Base-by-base conservation (phyloP, 2,113 vertebrate species). In the Hydropotes inermis region DNA sequence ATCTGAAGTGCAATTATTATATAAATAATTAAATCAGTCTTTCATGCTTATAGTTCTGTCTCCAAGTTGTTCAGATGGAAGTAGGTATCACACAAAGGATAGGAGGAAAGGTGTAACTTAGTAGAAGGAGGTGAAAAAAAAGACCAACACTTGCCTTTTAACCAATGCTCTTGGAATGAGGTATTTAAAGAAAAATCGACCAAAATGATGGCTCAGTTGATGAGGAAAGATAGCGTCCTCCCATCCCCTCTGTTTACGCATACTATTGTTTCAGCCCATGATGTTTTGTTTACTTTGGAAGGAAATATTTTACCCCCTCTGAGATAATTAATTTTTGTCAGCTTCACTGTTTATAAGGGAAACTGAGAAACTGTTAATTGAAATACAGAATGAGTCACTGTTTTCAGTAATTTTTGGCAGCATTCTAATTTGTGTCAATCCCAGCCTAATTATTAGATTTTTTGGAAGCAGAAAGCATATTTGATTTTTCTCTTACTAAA, bases 301-400 rank as follows among this genome's bases (percentile, higher is more conserved):
- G 89, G 64, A 98, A 99, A 98, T 92, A 98, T 96, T 97, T 98
- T 98, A 74, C 92, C 97, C 98, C 94, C 60, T 98, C 94, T 97
- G 98, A 94, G 98, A 98, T 99, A 98, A 99, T 99, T 98, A 98
- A 98, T 98, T 99, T 99, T 98, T 99, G 98, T 99, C 98, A 99
- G 98, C 97, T 99, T 98, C 97, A 27, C 98, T 99, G 98, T 98
- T 99, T 99, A 98, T 97, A 98, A 89, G 97, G 98, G 98, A 99
- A 99, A 98, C 98, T 97, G 98, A 99, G 98, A 99, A 99, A 98
- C 98, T 98, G 98, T 98, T 99, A 99, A 99, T 98, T 99, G 98
- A 99, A 99, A 99, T 98, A 98, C 98, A 98, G 98, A 98, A 97
- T 98, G 98, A 99, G 97, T 99, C 98, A 99, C 95, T 98, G 97